Evolutionary conservation across 2,888 invertebrate genomes (phyloP), one percentile per base, ranked within the genome.

Genomic region (Acleris laterana): DNA sequence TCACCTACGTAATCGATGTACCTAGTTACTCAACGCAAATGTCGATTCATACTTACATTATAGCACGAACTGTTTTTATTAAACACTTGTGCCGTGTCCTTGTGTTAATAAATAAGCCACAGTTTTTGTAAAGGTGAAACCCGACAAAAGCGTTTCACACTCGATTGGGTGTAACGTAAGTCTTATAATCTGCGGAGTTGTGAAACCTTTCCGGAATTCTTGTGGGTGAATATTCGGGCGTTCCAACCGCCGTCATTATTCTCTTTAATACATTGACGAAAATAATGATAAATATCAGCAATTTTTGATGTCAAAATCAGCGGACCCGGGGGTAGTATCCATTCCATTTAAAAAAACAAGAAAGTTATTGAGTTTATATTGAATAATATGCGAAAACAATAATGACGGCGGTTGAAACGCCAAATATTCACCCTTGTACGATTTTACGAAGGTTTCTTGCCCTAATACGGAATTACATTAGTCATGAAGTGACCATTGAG

Each of bases 121-220:
- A 70, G 70, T 74, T 75, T 73, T 74, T 72, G 62, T 76, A 55
- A 59, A 70, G 77, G 83, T 83, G 88, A 89, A 88, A 86, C 85
- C 87, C 74, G 72, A 84, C 84, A 85, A 46, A 46, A 75, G 73
- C 72, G 72, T 77, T 82, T 82, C 77, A 75, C 74, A 75, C 74
- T 74, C 72, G 79, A 79, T 78, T 78, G 75, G 70, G 67, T 80
- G 76, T 79, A 73, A 80, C 80, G 78, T 80, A 80, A 86, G 72
- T 71, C 66, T 71, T 70, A 74, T 80, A 81, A 83, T 83, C 79
- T 77, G 72, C 67, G 28, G 46, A 57, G 61, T 72, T 64, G 69
- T 66, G 70, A 70, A 74, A 70, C 70, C 69, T 72, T 65, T 55
- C 60, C 60, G 65, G 56, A 60, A 61, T 50, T 64, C 53, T 49